Evolutionary conservation across 2,113 vertebrate species (phyloP), one percentile per base, ranked within the genome.

Genomic region (Eptatretus burgeri): DNA sequence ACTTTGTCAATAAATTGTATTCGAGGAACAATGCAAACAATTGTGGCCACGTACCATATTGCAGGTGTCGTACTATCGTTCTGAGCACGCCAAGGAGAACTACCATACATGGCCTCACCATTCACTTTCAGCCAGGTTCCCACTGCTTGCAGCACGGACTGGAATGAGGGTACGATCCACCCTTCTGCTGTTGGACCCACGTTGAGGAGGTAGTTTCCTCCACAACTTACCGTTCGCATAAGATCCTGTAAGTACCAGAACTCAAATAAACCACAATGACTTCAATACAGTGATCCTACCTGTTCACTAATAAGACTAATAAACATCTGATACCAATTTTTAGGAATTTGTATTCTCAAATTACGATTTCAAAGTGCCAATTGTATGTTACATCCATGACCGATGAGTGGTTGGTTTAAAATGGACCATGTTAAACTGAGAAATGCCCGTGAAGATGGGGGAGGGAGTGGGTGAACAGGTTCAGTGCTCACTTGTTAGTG

Each of bases 161-260:
- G 81, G 72, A 98, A 98, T 66, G 86, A 71, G 8, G 76, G 71
- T 4, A 72, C 74, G 50, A 98, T 87, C 69, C 76, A 71, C 5
- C 91, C 91, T 2, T 93, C 91, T 19, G 84, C 72, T 2, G 80
- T 87, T 53, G 91, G 85, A 1, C 89, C 87, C 49, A 98, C 70
- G 12, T 93, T 94, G 65, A 98, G 79, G 27, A 98, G 81, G 68
- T 94, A 98, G 76, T 98, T 98, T 56, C 91, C 91, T 65, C 89
- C 91, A 27, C 82, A 66, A 60, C 82, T 79, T 53, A 98, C 83
- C 1, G 81, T 82, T 62, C 68, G 70, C 64, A 85, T 78, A 66
- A 94, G 71, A 69, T 89, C 85, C 91, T 95, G 74, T 1, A 51
- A 62, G 16, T 67, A 11, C 11, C 19, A 62, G 50, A 13, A 51